Evolutionary conservation across 2,888 invertebrate species (phyloP).

Genomic region (Rosalia funebris): DNA sequence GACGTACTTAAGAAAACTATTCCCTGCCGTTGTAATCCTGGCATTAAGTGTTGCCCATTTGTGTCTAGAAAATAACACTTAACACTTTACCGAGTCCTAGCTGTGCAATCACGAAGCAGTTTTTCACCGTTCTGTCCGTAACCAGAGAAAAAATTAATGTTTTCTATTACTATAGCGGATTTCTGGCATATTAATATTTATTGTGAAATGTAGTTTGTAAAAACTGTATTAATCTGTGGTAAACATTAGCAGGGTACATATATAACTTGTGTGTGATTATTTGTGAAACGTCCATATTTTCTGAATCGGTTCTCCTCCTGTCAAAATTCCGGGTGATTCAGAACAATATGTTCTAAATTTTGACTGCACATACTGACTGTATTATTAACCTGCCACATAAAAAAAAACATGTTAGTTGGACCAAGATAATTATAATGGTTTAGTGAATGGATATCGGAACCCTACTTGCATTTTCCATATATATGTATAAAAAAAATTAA

Average conservation of each 20-base stretch:
- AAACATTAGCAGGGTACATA: constrained; percentile 59
- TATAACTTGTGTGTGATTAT: constrained; percentile 52
- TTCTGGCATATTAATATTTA: constrained; percentile 23
- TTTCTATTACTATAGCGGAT: constrained; percentile 18
- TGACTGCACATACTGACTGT: constrained; percentile 59
- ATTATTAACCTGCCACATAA: constrained; percentile 59
- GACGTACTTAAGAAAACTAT: background rate
- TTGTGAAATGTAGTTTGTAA: constrained; percentile 18
- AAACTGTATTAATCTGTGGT: constrained; percentile 41
- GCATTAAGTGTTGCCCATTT: too few relatives aligned
- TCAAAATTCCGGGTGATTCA: constrained; percentile 47
- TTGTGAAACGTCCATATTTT: constrained; percentile 56
- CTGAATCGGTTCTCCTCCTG: constrained; percentile 44
- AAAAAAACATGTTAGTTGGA: constrained; percentile 58
- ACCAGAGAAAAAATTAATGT: background rate
- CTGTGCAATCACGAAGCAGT: background rate
- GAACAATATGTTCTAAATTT: constrained; percentile 54
- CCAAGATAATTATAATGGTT: constrained; percentile 51
- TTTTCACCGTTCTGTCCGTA: background rate
- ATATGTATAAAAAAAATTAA: too few relatives aligned
- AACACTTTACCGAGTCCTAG: too few relatives aligned
- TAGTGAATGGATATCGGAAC: constrained; percentile 35
- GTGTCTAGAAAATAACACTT: too few relatives aligned
- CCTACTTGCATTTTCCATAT: background rate
- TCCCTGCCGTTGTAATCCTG: background rate